phyloP scores from a whole-genome alignment of 2,888 invertebrate species.

The Eupsilia transversa region DNA sequence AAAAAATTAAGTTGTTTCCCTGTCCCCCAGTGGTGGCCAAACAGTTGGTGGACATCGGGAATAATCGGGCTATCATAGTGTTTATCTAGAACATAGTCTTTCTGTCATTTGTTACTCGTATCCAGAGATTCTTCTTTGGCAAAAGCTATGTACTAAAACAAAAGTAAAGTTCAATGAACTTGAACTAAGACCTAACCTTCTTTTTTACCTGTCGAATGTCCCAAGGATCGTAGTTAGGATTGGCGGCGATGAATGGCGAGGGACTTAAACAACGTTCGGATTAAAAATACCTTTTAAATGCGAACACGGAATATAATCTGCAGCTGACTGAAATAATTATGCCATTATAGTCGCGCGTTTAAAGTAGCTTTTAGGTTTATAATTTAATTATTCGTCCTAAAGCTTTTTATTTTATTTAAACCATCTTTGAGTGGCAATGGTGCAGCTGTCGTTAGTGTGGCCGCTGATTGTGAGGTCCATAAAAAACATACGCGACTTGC shows the following conservation, averaged over 20 bases:
- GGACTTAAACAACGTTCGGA: slow-evolving; percentile 23
- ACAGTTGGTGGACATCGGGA: too few relatives aligned
- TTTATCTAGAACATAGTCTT: not conserved
- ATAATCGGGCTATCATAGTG: too few relatives aligned
- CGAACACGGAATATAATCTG: slow-evolving; percentile 25
- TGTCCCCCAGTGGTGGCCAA: too few relatives aligned
- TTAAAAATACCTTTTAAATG: slow-evolving; percentile 42
- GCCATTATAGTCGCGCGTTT: not conserved
- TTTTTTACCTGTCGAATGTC: not conserved
- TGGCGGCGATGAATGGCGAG: slow-evolving; percentile 38
- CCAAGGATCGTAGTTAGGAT: slow-evolving; percentile 21
- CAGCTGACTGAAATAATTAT: slow-evolving; percentile 17
- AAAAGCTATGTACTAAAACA: not conserved
- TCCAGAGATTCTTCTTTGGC: not conserved
- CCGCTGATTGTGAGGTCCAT: not conserved
- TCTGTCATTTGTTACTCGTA: not conserved
- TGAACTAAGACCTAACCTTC: slow-evolving; percentile 7
- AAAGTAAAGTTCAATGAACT: not conserved
- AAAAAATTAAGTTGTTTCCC: too few relatives aligned
- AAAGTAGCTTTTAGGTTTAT: not conserved
- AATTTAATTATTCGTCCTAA: not conserved
- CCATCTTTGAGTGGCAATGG: not conserved
- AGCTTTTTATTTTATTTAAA: not conserved
- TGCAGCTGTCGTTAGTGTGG: not conserved
- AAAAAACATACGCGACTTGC: too few relatives aligned